Evolutionary conservation across 2,888 invertebrate genomes (phyloP), one percentile per base, ranked within the genome.

Genomic region (Pegoplata infirma): DNA sequence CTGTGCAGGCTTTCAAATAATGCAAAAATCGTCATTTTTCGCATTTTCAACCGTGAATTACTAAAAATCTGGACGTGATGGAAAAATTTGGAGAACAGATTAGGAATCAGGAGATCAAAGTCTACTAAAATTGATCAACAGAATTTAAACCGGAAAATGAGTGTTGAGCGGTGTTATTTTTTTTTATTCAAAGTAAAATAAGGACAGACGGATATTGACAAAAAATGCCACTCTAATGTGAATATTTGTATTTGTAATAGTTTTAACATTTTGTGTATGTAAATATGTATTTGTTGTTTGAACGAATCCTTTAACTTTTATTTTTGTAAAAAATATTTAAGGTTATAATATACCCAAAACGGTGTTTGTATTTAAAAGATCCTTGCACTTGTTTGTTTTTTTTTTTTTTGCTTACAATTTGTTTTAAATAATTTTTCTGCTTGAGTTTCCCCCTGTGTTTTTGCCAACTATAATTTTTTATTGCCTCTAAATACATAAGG

Each of bases 321-420:
- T 56, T 1, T 1, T 17, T 25, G 40, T 6, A 1, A 40, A 56
- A n/a, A n/a, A n/a, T n/a, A n/a, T n/a, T 36, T 36, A 8, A 3
- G 8, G 10, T 10, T 5, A 25, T 46, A 59, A 59, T 21, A 49
- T 5, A 19, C 28, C 14, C 56, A 47, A 58, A 44, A 36, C 64
- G 44, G 58, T 63, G 25, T 74, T 36, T 55, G 23, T 72, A 53
- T 7, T 36, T 55, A 56, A 63, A 5, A 44, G 23, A 75, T 68
- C 49, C 19, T 63, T 74, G 61, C 61, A 74, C 53, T 56, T 75
- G 44, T 71, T 58, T 12, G 58, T 17, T 12, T 55, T 36, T 56
- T 64, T 25, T 55, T 53, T 69, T 56, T 64, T 66, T 47, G 7
- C 32, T 58, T 19, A 36, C n/a, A 23, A 16, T 53, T 61, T 1